Percentiles rank a stretch among this genome's conserved stretches.
Conservation (phyloP, 2,888 invertebrate species). For the Liposcelis brunnea region DNA sequence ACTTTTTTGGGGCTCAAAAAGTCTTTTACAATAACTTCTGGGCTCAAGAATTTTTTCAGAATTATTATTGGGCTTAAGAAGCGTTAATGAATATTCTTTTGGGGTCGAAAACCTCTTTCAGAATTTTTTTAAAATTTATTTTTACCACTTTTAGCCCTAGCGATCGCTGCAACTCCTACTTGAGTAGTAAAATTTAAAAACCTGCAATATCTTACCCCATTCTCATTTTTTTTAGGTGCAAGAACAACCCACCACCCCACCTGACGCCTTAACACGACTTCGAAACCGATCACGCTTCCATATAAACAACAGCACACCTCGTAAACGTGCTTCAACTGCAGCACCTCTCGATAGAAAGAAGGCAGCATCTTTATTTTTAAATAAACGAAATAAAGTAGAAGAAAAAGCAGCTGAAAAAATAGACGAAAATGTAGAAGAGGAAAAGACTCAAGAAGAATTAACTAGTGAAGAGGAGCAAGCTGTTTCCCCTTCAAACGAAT, state of each 20-base stretch:
- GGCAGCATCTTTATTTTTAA: neutral
- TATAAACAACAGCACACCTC: constrained; percentile 16
- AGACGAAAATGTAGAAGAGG: neutral
- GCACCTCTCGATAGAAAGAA: neutral
- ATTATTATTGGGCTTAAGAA: no score
- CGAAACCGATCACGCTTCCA: constrained; percentile 28
- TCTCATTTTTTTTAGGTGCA: no score
- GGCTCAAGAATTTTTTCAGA: no score
- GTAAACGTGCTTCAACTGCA: neutral
- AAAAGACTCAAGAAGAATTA: neutral
- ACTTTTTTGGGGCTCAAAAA: no score
- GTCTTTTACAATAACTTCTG: no score
- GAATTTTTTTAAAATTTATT: no score
- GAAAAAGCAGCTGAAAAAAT: neutral
- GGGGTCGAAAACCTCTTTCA: no score
- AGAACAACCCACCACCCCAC: constrained; percentile 21
- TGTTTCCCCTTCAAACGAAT: neutral
- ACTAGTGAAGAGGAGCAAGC: neutral
- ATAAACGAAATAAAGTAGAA: neutral
- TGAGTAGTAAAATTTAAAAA: no score
- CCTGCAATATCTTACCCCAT: no score
- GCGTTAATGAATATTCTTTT: no score
- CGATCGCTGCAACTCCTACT: no score
- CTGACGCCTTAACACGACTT: constrained; percentile 27
- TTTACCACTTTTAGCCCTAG: no score